phyloP scores from a whole-genome alignment of 2,797 vertebrate species.

The Lepilemur septentrionalis region DNA sequence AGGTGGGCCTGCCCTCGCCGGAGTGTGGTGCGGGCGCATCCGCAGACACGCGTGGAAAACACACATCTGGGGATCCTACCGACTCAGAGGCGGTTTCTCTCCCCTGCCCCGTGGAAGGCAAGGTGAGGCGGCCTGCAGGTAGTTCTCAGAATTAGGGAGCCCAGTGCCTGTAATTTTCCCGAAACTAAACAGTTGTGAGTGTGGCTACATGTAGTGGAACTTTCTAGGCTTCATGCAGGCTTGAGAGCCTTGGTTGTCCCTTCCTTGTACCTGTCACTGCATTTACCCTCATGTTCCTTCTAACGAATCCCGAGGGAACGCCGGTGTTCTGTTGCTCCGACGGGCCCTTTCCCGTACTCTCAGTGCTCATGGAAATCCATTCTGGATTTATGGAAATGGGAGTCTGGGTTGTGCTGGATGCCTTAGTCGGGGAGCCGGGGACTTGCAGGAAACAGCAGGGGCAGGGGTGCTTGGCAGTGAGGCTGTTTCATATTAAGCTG shows the following conservation, averaged over 20 bases:
- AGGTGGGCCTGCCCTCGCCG: neutral
- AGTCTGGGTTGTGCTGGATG: neutral
- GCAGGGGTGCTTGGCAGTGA: no score
- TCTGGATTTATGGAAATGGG: neutral
- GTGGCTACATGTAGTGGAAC: neutral
- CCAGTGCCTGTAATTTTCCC: neutral
- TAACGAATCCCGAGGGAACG: no score
- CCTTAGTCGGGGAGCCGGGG: neutral
- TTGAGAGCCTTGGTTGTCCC: neutral
- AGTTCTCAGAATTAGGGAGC: neutral
- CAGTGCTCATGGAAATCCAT: neutral
- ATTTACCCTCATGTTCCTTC: neutral
- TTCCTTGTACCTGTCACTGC: neutral
- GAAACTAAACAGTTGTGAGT: neutral
- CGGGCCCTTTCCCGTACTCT: neutral
- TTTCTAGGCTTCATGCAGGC: neutral
- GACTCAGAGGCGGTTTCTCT: neutral
- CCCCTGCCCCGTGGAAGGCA: neutral
- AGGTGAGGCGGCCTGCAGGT: accelerated
- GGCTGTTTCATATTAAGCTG: accelerated
- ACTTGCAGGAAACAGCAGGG: neutral
- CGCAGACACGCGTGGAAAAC: neutral
- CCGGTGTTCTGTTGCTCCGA: accelerated
- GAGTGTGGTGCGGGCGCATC: neutral
- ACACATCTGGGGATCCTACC: accelerated